Conservation (phyloP, 2,888 invertebrate genomes). For the Sylvicola cinctus region DNA sequence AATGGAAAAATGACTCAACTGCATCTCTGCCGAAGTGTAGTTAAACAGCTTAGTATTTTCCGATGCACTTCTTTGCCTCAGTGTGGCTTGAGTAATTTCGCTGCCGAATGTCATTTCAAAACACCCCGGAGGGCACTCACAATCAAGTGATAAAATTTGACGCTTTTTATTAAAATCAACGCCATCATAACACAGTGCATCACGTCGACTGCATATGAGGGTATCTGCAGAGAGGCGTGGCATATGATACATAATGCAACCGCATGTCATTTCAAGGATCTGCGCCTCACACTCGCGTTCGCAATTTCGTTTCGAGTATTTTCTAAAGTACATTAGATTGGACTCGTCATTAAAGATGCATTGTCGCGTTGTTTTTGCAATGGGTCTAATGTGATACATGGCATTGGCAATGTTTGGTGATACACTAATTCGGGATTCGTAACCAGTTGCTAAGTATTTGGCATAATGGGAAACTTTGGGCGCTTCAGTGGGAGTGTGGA, state of each 20-base stretch:
- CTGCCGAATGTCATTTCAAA: too few species aligned
- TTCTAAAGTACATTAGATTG: slow-evolving; percentile 44
- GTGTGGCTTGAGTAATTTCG: too few species aligned
- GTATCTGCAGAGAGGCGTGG: slow-evolving; percentile 42
- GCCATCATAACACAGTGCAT: slow-evolving; percentile 41
- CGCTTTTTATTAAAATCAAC: too few species aligned
- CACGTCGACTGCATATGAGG: slow-evolving; percentile 49
- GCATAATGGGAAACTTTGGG: slow-evolving; percentile 61
- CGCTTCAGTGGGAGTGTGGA: slow-evolving; percentile 63
- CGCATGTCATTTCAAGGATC: slow-evolving; percentile 30
- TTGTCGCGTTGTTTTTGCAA: slow-evolving; percentile 37
- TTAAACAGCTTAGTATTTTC: too few species aligned
- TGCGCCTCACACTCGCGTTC: slow-evolving; percentile 61
- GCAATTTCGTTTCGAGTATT: slow-evolving; percentile 61
- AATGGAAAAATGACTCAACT: too few species aligned
- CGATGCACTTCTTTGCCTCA: too few species aligned
- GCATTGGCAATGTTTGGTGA: slow-evolving; percentile 45
- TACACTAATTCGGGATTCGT: slow-evolving; percentile 47
- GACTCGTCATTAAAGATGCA: slow-evolving; percentile 58
- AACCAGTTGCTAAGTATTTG: slow-evolving; percentile 47
- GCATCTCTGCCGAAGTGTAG: too few species aligned
- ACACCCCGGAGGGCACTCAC: too few species aligned
- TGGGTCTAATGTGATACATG: slow-evolving; percentile 29
- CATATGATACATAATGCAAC: slow-evolving; percentile 20
- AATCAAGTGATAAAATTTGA: too few species aligned